These are phyloP conservation scores for Rhea americana DNA, from an alignment of 2,113 vertebrate genomes.

Conservation along the genomic window DNA sequence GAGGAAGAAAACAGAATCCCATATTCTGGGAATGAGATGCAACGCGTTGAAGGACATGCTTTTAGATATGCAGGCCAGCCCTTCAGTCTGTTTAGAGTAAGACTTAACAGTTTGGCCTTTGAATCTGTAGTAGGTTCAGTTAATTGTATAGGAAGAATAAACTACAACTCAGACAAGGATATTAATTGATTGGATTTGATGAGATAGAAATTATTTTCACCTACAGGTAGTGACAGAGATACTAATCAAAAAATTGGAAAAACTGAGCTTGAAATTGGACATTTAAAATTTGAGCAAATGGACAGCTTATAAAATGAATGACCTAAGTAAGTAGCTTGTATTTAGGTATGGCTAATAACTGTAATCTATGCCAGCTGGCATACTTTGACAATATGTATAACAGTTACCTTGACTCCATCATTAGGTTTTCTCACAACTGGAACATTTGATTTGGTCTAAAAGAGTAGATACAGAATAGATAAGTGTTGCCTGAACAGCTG, in stretches of 20 bases:
- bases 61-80: neutral
- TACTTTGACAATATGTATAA: neutral
- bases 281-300: neutral
- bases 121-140: neutral
- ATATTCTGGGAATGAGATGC: neutral
- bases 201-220: neutral
- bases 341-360: neutral
- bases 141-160: neutral
- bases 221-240: neutral
- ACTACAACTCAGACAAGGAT: neutral
- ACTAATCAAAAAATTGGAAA: neutral
- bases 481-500: neutral
- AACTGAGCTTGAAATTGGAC: neutral
- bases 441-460: neutral
- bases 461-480: neutral
- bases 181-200: neutral
- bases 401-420: neutral
- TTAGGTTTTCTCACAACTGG: neutral
- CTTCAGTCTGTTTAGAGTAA: neutral
- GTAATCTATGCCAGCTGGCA: neutral
- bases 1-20: neutral
- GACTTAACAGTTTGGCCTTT: neutral
- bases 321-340: neutral
- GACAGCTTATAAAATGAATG: neutral
- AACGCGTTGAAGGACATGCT: neutral